Evolutionary conservation across 2,113 vertebrate genomes (phyloP).

Genomic region (Sisor rabdophorus): DNA sequence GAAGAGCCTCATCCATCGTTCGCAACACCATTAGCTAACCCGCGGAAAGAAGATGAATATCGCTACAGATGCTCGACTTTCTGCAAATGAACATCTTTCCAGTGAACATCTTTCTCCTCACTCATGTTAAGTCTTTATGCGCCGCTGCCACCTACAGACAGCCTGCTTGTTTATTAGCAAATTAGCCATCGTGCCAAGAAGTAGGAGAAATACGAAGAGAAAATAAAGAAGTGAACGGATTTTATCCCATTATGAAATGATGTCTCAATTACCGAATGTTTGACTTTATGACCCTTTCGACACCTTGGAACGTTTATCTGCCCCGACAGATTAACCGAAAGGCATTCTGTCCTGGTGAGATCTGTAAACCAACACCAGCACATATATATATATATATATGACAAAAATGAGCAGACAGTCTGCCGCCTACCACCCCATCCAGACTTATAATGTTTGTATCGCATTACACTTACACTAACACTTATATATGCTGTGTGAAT

Average conservation of each 20-base stretch:
- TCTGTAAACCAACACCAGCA: slow-evolving; percentile 1
- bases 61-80: slow-evolving; percentile 82
- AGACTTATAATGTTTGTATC: neutral
- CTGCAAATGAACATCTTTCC: slow-evolving; percentile 67
- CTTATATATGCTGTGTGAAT: neutral
- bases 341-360: slow-evolving; percentile 1
- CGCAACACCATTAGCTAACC: slow-evolving; percentile 83
- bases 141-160: slow-evolving; percentile 64
- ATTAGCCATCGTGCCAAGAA: slow-evolving; percentile 57
- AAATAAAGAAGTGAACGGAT: neutral
- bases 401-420: slow-evolving; percentile 22
- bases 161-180: slow-evolving; percentile 49
- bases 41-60: slow-evolving; percentile 90
- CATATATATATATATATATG: no score
- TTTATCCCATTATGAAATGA: slow-evolving; percentile 38
- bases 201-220: no score
- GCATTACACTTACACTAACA: neutral
- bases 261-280: slow-evolving; percentile 58
- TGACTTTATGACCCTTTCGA: neutral
- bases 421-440: slow-evolving; percentile 8
- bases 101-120: slow-evolving; percentile 68
- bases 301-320: neutral
- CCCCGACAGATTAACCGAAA: neutral
- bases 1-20: slow-evolving; percentile 82
- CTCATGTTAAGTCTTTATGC: slow-evolving; percentile 66